phyloP scores from a whole-genome alignment of 2,113 vertebrate species.

The Seriola aureovittata region DNA sequence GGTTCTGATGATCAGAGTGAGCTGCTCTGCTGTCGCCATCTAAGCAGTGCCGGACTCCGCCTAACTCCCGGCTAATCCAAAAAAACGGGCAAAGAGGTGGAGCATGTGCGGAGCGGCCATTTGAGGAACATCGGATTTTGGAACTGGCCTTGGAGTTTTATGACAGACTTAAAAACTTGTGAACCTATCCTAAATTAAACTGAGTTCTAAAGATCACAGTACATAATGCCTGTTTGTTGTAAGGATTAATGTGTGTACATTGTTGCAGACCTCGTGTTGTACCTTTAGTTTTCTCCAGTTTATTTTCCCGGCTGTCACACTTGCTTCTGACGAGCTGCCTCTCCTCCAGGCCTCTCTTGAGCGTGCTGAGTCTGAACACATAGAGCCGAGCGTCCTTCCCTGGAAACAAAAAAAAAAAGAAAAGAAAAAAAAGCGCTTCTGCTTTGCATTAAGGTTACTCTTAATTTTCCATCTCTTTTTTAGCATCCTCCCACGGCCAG shows the following conservation, averaged over 20 bases:
- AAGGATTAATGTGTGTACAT: not conserved
- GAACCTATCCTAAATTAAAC: not conserved
- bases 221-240: not conserved
- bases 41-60: too few relatives aligned
- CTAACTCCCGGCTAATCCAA: too few relatives aligned
- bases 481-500: conserved; percentile 59
- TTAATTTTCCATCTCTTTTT: conserved; percentile 46
- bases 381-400: conserved; percentile 96
- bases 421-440: conserved; percentile 8
- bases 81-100: too few relatives aligned
- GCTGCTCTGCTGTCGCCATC: too few relatives aligned
- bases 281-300: conserved; percentile 99
- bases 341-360: conserved; percentile 89
- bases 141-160: too few relatives aligned
- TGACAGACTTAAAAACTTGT: not conserved
- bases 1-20: too few relatives aligned
- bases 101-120: too few relatives aligned
- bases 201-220: not conserved
- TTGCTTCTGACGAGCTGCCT: conserved; percentile 87
- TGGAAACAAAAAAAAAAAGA: conserved; percentile 67
- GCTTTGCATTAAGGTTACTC: conserved; percentile 52
- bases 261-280: not conserved
- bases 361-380: conserved; percentile 91
- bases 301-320: conserved; percentile 95
- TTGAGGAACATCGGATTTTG: too few relatives aligned